Evolutionary conservation across 30 jellyfish, hydroid and myxozoan species (phyloP), one percentile per base, ranked within the genome.

Genomic region (Aurelia aurita): DNA sequence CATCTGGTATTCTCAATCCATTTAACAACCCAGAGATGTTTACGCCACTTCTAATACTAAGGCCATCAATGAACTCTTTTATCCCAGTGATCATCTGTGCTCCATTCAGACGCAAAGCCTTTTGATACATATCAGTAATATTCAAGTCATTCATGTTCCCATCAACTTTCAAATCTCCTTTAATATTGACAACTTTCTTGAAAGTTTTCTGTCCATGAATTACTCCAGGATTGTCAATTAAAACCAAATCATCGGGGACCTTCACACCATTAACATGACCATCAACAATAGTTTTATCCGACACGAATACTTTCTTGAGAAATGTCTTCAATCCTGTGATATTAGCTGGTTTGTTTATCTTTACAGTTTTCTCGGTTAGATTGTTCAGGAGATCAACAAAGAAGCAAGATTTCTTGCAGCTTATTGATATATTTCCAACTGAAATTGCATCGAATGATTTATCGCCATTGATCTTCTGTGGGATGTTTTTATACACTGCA

Each of bases 171-270:
- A 84, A 66, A 34, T 83, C 80, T 35, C 86, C 90, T 18, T 53
- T 68, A 23, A 79, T 8, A 35, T 46, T 23, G 21, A 94, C 80
- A 29, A 11, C 69, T n/a, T 83, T 65, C 32, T 21, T 72, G 47
- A 94, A 88, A 21, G 82, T 75, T 47, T 94, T 94, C 64, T 44
- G 43, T 25, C 99, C 99, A 43, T 39, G 73, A 22, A 94, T 60
- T 18, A 15, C 70, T 31, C 86, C 93, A 44, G 86, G 69, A 3
- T 47, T 67, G 1, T 54, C 72, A 44, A 49, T 71, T 45, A 61
- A 44, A 58, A 61, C 89, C 61, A 94, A 34, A 16, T 88, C 88
- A 18, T 60, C 73, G 18, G 89, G 85, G 11, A 88, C 35, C 23
- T 62, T 80, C 21, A 94, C 87, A 3, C 79, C 71, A 85, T 94